Base-by-base conservation (phyloP, 1,140 invertebrate species). In the Subanguina moxae region DNA sequence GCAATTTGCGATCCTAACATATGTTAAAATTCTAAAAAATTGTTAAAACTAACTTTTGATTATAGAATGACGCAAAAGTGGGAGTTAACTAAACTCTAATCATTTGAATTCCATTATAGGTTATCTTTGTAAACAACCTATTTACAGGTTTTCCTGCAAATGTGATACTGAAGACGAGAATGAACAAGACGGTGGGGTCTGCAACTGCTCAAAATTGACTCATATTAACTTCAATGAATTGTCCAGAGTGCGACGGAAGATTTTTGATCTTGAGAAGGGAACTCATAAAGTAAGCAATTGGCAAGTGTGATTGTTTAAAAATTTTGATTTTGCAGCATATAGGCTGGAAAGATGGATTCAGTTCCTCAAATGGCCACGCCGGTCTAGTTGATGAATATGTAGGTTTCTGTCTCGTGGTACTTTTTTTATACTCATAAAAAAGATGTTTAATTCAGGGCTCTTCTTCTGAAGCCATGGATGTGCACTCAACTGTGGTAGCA, bases 181-280 rank as follows among this genome's bases (percentile, higher is more conserved):
- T 9, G 19, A 1, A 11, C 17, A 65, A 1, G 59, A n/a, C 17
- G 3, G 3, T 8, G 17, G 3, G 23, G 23, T 5, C 8, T 52
- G 45, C 11, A 65, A 72, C 28, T 56, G 38, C 23, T 0, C 43
- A 13, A 52, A 64, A 23, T 57, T 61, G 42, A 30, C 66, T 27
- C 17, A 17, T 21, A 68, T 73, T 45, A 30, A 63, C 9, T 23
- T 69, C 17, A 28, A 59, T 21, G 52, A 43, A 23, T 23, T 74
- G 1, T 17, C 23, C n/a, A 30, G 21, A 45, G 48, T 74, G 3
- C 7, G 43, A 11, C 52, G 57, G 46, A 72, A 57, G 17, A 28
- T 73, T 25, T 74, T 74, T 57, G 72, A 74, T 19, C 45, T 74
- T 23, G 72, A 74, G 25, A 65, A 30, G n/a, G 72, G 71, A 15